Evolutionary conservation across 2,113 vertebrate genomes (phyloP).

Genomic region (Dicentrarchus labrax): DNA sequence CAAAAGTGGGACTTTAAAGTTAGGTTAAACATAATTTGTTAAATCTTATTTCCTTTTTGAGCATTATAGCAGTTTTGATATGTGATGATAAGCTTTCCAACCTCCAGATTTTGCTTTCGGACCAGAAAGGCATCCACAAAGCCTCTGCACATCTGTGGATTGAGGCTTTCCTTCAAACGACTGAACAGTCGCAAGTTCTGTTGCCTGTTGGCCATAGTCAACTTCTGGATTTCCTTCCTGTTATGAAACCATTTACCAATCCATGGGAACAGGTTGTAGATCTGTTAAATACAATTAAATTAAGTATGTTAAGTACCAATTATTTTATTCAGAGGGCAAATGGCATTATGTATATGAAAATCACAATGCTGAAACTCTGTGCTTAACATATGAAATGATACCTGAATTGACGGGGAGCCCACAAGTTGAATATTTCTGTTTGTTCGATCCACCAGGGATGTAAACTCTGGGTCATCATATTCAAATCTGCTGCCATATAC

Average conservation of each 20-base stretch:
- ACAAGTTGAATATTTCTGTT: neutral
- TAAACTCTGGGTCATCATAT: constrained; percentile 61
- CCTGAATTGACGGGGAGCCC: constrained; percentile 27
- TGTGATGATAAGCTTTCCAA: neutral
- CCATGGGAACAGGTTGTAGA: constrained; percentile 64
- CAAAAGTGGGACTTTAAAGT: too few species aligned
- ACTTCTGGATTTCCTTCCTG: fast-evolving
- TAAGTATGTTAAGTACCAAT: neutral
- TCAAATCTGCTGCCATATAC: constrained; percentile 70
- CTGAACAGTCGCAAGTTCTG: constrained; percentile 14
- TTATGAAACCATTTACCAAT: neutral
- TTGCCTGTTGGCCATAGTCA: fast-evolving
- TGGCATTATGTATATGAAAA: too few species aligned
- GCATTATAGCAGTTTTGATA: neutral
- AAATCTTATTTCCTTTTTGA: too few species aligned
- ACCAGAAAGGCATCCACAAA: constrained; percentile 63
- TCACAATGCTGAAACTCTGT: neutral
- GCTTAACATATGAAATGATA: neutral
- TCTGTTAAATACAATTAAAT: constrained; percentile 12
- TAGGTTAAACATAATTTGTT: too few species aligned
- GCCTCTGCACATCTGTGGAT: constrained; percentile 63
- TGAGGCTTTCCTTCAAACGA: constrained; percentile 54
- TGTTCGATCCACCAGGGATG: constrained; percentile 6
- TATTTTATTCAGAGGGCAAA: too few species aligned
- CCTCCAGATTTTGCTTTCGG: constrained; percentile 50